phyloP scores from a whole-genome alignment of 2,888 invertebrate species.

The Pseudolycoriella hygida region DNA sequence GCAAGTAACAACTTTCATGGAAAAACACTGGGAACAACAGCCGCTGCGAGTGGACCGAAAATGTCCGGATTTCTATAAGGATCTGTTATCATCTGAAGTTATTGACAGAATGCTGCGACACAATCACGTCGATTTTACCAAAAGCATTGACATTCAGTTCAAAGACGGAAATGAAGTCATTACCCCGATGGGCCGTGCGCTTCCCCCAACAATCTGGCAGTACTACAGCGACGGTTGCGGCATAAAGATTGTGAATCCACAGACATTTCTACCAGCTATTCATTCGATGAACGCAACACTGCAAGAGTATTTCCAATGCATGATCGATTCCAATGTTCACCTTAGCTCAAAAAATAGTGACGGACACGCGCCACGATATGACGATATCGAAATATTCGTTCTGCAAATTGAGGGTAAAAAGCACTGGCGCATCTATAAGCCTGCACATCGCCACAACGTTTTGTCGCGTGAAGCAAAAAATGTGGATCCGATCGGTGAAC shows the following conservation, averaged over 20 bases:
- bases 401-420: constrained; percentile 92
- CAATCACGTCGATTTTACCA: constrained; percentile 61
- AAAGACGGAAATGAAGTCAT: constrained; percentile 63
- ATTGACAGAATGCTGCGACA: constrained; percentile 62
- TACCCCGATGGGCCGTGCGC: constrained; percentile 54
- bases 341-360: constrained; percentile 89
- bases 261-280: constrained; percentile 52
- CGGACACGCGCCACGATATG: constrained; percentile 97
- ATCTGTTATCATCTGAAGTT: constrained; percentile 54
- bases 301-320: constrained; percentile 85
- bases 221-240: constrained; percentile 80
- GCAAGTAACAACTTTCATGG: constrained; percentile 35
- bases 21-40: constrained; percentile 61
- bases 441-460: constrained; percentile 35
- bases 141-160: constrained; percentile 88
- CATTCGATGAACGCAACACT: constrained; percentile 53
- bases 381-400: constrained; percentile 97
- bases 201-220: constrained; percentile 58
- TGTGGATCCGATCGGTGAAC: constrained; percentile 46
- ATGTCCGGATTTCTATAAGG: constrained; percentile 44
- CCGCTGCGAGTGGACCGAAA: constrained; percentile 50
- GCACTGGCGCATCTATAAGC: constrained; percentile 69
- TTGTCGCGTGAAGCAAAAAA: constrained; percentile 76
- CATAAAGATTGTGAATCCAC: constrained; percentile 73
- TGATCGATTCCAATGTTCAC: constrained; percentile 92